phyloP scores from a whole-genome alignment of 2,113 vertebrate genomes.

The Gallinago paraguaiae region DNA sequence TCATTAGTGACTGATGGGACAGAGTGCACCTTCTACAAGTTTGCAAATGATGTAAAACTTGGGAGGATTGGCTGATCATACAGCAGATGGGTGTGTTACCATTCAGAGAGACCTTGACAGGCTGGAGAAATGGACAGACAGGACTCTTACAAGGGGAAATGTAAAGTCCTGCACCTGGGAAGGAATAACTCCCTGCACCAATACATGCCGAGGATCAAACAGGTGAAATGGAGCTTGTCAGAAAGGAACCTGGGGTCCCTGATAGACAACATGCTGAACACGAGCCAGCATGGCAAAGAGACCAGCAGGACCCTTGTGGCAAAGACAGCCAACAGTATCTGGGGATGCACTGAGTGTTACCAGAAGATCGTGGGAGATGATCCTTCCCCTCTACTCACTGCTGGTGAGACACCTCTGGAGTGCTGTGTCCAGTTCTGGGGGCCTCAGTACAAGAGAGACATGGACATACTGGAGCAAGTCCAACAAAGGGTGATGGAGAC shows the following conservation, averaged over 20 bases:
- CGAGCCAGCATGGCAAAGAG: not conserved
- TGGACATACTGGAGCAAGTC: not conserved
- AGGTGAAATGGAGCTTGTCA: not conserved
- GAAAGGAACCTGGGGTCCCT: not conserved
- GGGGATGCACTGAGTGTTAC: rapidly evolving
- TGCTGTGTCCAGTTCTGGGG: not conserved
- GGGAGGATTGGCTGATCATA: not conserved
- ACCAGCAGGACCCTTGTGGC: not conserved
- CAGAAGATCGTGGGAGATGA: not conserved
- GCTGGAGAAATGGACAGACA: not conserved
- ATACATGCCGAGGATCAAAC: not conserved
- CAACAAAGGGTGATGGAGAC: not conserved
- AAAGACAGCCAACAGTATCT: not conserved
- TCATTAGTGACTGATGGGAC: not conserved
- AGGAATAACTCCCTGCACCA: not conserved
- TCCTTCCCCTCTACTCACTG: not conserved
- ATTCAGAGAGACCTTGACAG: not conserved
- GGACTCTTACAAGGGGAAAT: not conserved
- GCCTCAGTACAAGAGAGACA: rapidly evolving
- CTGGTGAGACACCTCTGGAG: not conserved
- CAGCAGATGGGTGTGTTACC: not conserved
- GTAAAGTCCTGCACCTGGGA: not conserved
- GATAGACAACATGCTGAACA: not conserved
- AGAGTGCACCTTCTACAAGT: not conserved
- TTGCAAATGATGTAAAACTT: not conserved